phyloP scores from a whole-genome alignment of 2,797 vertebrate species.

The Erithacus rubecula region DNA sequence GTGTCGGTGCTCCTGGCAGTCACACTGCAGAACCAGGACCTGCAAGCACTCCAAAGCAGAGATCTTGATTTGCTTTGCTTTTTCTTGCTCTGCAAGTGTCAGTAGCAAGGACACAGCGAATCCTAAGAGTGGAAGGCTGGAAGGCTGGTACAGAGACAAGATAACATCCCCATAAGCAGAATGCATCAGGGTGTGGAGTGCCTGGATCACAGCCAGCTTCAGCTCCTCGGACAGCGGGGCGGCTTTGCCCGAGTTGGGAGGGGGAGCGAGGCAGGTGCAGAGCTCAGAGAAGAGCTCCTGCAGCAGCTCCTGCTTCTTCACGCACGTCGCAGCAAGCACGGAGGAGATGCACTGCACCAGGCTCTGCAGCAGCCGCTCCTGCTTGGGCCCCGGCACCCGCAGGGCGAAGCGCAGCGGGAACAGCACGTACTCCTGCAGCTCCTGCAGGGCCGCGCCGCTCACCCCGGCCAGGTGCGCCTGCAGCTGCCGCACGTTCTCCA shows the following conservation, averaged over 20 bases:
- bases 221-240: conserved; percentile 85
- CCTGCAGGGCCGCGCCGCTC: conserved; percentile 85
- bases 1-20: conserved; percentile 77
- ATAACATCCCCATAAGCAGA: conserved; percentile 83
- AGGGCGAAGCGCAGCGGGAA: conserved; percentile 92
- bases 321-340: conserved; percentile 82
- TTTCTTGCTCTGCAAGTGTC: conserved; percentile 84
- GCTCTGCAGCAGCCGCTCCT: conserved; percentile 80
- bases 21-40: conserved; percentile 82
- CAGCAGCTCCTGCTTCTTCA: conserved; percentile 84
- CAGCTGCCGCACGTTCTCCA: conserved; percentile 81
- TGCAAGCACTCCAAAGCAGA: conserved; percentile 85
- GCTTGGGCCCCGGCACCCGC: conserved; percentile 81
- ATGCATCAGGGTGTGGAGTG: conserved; percentile 84
- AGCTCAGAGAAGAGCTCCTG: conserved; percentile 88
- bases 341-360: conserved; percentile 81
- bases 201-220: conserved; percentile 79
- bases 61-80: conserved; percentile 81
- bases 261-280: conserved; percentile 83
- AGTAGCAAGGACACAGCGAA: conserved; percentile 87
- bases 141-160: conserved; percentile 82
- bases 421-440: conserved; percentile 92
- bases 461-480: conserved; percentile 75
- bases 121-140: conserved; percentile 85
- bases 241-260: conserved; percentile 71